These are phyloP conservation scores for Physella acuta DNA, from an alignment of 1,140 invertebrate species.

Conservation along the genomic window DNA sequence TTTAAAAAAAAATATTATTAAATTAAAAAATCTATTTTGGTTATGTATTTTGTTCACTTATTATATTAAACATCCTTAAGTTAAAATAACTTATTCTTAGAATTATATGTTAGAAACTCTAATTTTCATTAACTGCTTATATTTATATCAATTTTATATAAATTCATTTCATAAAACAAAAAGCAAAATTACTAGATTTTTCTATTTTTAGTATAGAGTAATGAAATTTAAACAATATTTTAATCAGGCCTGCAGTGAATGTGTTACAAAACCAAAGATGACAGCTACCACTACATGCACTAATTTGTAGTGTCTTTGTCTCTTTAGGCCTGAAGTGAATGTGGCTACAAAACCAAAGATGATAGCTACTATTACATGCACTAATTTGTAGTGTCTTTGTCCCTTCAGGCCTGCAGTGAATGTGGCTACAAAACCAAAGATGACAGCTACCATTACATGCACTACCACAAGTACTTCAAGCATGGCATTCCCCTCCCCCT, in stretches of 20 bases:
- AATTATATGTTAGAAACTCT: too few relatives aligned
- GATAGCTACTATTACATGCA: conserved; percentile 47
- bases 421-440: conserved; percentile 50
- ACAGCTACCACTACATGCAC: conserved; percentile 47
- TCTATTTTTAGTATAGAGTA: too few relatives aligned
- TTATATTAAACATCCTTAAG: too few relatives aligned
- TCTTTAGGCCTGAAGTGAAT: conserved; percentile 42
- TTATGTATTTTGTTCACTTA: too few relatives aligned
- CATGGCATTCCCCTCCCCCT: conserved; percentile 48
- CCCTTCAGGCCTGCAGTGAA: conserved; percentile 40
- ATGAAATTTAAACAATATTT: too few relatives aligned
- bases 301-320: conserved; percentile 7
- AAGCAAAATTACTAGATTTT: too few relatives aligned
- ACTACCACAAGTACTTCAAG: conserved; percentile 53
- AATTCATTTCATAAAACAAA: too few relatives aligned
- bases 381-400: conserved; percentile 8
- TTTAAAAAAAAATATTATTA: too few relatives aligned
- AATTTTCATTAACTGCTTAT: too few relatives aligned
- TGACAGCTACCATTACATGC: conserved; percentile 45
- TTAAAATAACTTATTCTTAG: too few relatives aligned
- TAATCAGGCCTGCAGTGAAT: conserved; percentile 46
- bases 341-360: conserved; percentile 48
- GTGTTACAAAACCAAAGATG: conserved; percentile 47
- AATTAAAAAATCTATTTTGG: too few relatives aligned
- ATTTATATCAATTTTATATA: too few relatives aligned